Base-by-base conservation (phyloP, 2,888 invertebrate genomes). In the Drosophila eohydei region DNA sequence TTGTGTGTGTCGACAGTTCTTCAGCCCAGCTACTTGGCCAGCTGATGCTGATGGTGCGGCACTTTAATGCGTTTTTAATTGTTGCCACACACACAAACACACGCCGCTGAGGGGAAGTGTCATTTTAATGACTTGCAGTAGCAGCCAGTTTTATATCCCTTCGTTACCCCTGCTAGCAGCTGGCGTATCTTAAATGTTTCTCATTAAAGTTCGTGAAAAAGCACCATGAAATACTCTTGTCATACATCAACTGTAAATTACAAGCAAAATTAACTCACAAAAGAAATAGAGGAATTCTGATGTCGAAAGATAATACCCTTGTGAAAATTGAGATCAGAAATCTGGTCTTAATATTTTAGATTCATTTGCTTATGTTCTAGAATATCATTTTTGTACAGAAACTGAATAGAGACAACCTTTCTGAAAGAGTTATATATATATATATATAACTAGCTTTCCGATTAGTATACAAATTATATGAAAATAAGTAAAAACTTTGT, bases 41-140 rank as follows among this genome's bases (percentile, higher is more conserved):
- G 55, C 48, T 61, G 70, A 36, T 63, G 58, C 48, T 74, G 73
- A 36, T 55, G 57, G 48, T 72, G 70, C 55, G 75, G 67, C 70
- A 66, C 61, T 86, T 86, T 86, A 90, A 90, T 90, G 78, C 66
- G 75, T 66, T 86, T 85, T 85, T 85, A 90, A 85, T 85, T 85
- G 85, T 88, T 77, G 74, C 75, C 73, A 67, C 32, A 16, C 32
- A 16, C 32, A 32, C 32, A 50, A 59, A 43, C 54, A n/a, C 61
- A 38, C 54, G 21, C 46, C n/a, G 4, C 11, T 36, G 11, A 30
- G 11, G 21, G 60, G 61, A 74, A 71, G 66, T 71, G 69, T 71
- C 74, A 63, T 71, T 85, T 82, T 80, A 88, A 85, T 89, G 77
- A 71, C 74, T 64, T 48, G 61, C 60, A 52, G n/a, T 43, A 52